Base-by-base conservation (phyloP, 92 coral and sea anemone genomes). In the Epizoanthus stellaris region DNA sequence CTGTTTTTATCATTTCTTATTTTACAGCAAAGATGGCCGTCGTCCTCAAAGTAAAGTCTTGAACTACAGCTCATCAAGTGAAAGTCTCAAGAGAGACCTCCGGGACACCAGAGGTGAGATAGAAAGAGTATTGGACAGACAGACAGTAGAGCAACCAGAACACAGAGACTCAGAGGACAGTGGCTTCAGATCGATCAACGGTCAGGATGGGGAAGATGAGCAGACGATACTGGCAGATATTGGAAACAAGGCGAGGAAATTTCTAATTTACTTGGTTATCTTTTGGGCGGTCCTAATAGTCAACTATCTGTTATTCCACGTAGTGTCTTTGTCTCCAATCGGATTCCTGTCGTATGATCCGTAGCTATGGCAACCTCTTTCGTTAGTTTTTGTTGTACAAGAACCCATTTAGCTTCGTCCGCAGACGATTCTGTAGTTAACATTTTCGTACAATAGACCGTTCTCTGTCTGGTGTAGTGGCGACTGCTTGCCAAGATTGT, bases 231-330 rank as follows among this genome's bases (percentile, higher is more conserved):
- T 79, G 14, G 67, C 20, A 19, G 83, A 79, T 45, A 63, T 79
- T 64, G 60, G 83, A 43, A 79, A 79, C 60, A 79, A 79, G 83
- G 83, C 83, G 83, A 79, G 83, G 12, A 79, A 79, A 79, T 79
- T 79, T 79, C 61, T 79, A 79, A 62, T 79, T 79, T 73, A 79
- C 61, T 79, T 79, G 5, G 43, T 79, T 39, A 4, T 79, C 10
- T 79, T 79, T 15, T 79, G 83, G 83, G 83, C 83, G 3, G 83
- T 79, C 8, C 70, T 79, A 10, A 14, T 79, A 36, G 25, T 79
- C n/a, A 79, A 79, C 23, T 79, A 62, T 23, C 42, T 79, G 57
- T 17, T 79, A 16, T 79, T 61, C 65, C 43, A 79, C 42, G 60
- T n/a, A 43, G 57, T 79, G 10, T 63, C 43, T 21, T 64, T 63